Evolutionary conservation across 2,113 vertebrate species (phyloP).

Genomic region (Gnathonemus echidnorhynchus): DNA sequence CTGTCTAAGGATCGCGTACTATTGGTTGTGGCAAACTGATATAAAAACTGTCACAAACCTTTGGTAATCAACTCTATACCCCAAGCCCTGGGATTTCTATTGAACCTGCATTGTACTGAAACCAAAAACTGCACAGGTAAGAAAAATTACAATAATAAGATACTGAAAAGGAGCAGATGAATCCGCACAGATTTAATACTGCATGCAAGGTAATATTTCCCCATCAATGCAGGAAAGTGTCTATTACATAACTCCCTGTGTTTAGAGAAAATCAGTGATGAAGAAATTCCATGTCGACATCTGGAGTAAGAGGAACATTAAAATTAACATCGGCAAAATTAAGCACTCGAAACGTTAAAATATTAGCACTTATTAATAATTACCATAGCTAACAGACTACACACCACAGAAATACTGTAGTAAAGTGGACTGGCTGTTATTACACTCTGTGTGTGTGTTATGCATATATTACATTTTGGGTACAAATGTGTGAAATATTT

Average conservation of each 20-base stretch:
- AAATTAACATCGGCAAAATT: background rate
- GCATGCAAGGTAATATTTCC: background rate
- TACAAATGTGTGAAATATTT: background rate
- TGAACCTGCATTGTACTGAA: background rate
- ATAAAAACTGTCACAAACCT: background rate
- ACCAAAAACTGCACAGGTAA: background rate
- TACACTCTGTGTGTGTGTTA: background rate
- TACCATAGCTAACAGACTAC: background rate
- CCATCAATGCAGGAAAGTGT: background rate
- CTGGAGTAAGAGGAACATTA: background rate
- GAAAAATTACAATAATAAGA: background rate
- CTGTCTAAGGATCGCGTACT: background rate
- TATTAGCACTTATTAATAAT: background rate
- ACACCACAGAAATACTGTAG: background rate
- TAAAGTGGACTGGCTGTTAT: background rate
- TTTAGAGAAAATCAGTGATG: slow-evolving; percentile 12
- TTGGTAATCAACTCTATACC: background rate
- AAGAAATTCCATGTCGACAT: slow-evolving; percentile 9
- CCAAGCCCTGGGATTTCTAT: background rate
- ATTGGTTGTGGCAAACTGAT: background rate
- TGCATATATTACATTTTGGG: background rate
- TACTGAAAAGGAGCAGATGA: background rate
- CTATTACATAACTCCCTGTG: background rate
- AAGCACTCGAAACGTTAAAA: background rate
- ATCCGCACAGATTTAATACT: slow-evolving; percentile 5